Percentiles rank a stretch among this genome's conserved stretches.
Conservation (phyloP, 1,140 invertebrate species). For the Sitobion miscanthi region DNA sequence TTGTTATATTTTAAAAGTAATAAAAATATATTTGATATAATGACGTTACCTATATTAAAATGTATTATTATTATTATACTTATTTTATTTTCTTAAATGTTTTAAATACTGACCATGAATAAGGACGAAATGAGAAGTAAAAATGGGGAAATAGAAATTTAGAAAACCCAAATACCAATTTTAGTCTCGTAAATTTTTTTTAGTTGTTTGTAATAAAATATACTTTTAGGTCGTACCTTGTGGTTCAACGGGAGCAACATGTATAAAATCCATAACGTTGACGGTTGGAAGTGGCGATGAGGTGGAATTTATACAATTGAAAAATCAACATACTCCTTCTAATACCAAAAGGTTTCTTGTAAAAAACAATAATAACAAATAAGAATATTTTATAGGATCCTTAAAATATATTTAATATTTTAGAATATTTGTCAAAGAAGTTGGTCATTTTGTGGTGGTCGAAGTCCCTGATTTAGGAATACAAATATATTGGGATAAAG, state of each 20-base stretch:
- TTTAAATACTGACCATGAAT: too few relatives aligned
- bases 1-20: too few relatives aligned
- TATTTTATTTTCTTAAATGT: too few relatives aligned
- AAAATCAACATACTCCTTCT: conserved; percentile 64
- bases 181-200: too few relatives aligned
- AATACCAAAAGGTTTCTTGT: conserved; percentile 63
- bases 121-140: too few relatives aligned
- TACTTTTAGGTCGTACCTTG: conserved; percentile 78
- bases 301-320: conserved; percentile 71
- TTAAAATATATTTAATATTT: conserved; percentile 59
- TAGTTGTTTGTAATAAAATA: not conserved
- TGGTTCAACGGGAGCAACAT: conserved; percentile 83
- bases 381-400: not conserved
- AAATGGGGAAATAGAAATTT: not conserved
- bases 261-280: conserved; percentile 81
- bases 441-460: conserved; percentile 77
- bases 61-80: too few relatives aligned
- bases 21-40: too few relatives aligned
- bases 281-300: conserved; percentile 67
- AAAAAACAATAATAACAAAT: not conserved
- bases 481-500: conserved; percentile 85
- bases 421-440: conserved; percentile 67
- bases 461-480: conserved; percentile 80
- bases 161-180: too few relatives aligned
- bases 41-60: too few relatives aligned